These are phyloP conservation scores for Orcinus orca DNA, from an alignment of 2,113 vertebrate species.

Conservation along the genomic window DNA sequence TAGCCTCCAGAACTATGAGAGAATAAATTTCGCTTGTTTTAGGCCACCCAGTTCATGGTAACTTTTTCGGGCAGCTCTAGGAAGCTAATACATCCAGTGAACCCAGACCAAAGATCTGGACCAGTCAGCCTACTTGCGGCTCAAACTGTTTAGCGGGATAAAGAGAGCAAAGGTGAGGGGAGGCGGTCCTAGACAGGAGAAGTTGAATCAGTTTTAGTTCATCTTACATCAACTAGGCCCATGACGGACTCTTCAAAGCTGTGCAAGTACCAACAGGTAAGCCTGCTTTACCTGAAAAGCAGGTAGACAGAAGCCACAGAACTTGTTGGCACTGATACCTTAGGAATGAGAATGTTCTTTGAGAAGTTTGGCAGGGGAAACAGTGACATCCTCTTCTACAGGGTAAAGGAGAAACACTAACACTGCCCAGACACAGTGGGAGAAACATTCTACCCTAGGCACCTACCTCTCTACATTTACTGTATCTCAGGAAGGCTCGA, in stretches of 20 bases:
- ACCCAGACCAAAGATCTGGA: background rate
- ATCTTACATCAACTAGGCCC: background rate
- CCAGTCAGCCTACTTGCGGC: background rate
- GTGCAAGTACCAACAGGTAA: slow-evolving; percentile 61
- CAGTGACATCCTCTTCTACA: background rate
- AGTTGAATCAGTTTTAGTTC: slow-evolving; percentile 1
- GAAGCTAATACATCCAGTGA: background rate
- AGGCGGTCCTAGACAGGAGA: background rate
- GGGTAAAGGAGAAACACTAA: background rate
- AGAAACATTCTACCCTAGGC: background rate
- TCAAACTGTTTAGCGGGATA: background rate
- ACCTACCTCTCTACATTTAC: background rate
- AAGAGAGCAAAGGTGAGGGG: background rate
- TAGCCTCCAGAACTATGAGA: background rate
- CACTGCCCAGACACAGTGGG: background rate
- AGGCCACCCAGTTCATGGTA: background rate
- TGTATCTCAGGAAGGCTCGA: background rate
- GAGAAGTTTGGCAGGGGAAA: background rate
- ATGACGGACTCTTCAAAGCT: background rate
- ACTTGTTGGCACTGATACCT: background rate
- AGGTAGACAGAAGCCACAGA: background rate
- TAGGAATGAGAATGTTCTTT: background rate
- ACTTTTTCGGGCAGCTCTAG: background rate
- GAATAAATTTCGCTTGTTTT: background rate
- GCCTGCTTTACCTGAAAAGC: slow-evolving; percentile 47